Percentiles rank a stretch among this genome's conserved stretches.
Conservation (phyloP, 2,113 vertebrate species). For the Embiotoca jacksoni region DNA sequence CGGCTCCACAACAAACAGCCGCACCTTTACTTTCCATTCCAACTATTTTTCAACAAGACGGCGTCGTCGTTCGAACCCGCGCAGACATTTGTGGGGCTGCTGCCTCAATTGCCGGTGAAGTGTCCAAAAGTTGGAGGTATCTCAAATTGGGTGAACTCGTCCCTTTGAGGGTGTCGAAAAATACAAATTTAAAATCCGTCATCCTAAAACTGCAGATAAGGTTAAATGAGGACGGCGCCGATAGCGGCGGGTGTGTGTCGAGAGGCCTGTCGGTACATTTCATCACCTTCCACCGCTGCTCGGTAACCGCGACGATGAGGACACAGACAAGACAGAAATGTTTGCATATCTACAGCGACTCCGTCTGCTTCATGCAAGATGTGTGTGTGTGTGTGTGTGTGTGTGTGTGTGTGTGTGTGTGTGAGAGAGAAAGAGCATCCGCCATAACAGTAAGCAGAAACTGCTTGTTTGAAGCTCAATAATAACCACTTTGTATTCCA, state of each 20-base stretch:
- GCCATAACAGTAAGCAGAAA: background rate
- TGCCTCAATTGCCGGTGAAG: too few relatives aligned
- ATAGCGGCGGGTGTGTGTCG: background rate
- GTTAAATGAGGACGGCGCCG: background rate
- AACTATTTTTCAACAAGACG: too few relatives aligned
- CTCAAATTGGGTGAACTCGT: background rate
- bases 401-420: background rate
- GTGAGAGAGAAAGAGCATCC: conserved; percentile 5
- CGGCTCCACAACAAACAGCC: too few relatives aligned
- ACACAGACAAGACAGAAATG: conserved; percentile 10
- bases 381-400: background rate
- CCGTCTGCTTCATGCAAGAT: background rate
- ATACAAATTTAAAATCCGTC: conserved; percentile 3
- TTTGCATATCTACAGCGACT: conserved; percentile 9
- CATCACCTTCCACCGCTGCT: conserved; percentile 31
- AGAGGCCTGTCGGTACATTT: conserved; percentile 23
- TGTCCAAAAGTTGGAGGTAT: too few relatives aligned
- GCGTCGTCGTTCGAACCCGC: too few relatives aligned
- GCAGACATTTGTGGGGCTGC: too few relatives aligned
- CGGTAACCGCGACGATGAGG: conserved; percentile 11
- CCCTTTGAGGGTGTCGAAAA: background rate
- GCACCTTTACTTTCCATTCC: too few relatives aligned
- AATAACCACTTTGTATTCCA: background rate
- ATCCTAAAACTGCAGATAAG: background rate
- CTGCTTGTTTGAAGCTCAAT: background rate